phyloP scores from a whole-genome alignment of 2,888 invertebrate species.

The Pandemis cinnamomeana region DNA sequence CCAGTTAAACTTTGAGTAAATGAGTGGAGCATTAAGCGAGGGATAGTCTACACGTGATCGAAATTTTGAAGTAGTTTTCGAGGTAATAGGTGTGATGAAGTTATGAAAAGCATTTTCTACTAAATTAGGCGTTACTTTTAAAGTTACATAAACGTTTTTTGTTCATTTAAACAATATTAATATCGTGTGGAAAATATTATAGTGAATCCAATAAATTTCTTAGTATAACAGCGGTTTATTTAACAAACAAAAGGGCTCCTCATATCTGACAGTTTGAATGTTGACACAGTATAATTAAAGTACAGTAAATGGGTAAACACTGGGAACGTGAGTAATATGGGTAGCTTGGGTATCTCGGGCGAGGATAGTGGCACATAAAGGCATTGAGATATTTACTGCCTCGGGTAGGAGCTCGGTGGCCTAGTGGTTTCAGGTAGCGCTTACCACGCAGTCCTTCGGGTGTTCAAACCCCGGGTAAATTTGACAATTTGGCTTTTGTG shows the following conservation, averaged over 20 bases:
- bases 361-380: slow-evolving; percentile 7
- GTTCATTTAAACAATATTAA: too few species aligned
- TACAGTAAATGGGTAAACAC: slow-evolving; percentile 35
- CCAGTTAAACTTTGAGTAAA: too few species aligned
- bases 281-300: slow-evolving; percentile 41
- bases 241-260: not conserved
- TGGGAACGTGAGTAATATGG: slow-evolving; percentile 27
- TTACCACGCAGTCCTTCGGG: not conserved
- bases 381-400: slow-evolving; percentile 21
- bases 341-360: slow-evolving; percentile 15
- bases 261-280: not conserved
- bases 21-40: too few species aligned
- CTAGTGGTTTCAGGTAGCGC: not conserved
- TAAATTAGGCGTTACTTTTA: too few species aligned
- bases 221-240: too few species aligned
- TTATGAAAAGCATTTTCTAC: too few species aligned
- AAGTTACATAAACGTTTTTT: too few species aligned
- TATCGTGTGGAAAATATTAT: too few species aligned
- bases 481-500: not conserved
- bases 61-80: too few species aligned
- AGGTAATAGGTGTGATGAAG: too few species aligned
- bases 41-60: too few species aligned
- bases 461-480: not conserved
- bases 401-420: not conserved
- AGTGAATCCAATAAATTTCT: too few species aligned